phyloP scores from a whole-genome alignment of 2,113 vertebrate genomes.

The Gymnocephalus cernua region DNA sequence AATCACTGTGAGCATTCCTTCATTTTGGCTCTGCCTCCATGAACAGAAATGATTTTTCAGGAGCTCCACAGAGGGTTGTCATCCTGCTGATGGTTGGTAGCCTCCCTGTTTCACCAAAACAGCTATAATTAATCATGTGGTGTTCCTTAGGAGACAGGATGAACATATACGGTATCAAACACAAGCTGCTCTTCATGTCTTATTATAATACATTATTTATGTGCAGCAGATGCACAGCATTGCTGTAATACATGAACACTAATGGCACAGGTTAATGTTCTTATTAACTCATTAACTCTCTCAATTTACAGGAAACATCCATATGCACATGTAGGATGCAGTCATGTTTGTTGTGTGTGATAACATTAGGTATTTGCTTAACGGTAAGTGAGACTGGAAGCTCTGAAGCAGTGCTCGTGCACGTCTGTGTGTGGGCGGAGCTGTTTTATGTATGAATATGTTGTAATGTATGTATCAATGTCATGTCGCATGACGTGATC shows the following conservation, averaged over 20 bases:
- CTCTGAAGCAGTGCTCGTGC: too few species aligned
- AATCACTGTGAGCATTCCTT: conserved; percentile 56
- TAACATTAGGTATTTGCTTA: too few species aligned
- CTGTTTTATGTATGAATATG: too few species aligned
- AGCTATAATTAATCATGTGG: not conserved
- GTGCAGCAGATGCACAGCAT: not conserved
- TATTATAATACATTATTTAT: too few species aligned
- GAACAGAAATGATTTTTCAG: conserved; percentile 34
- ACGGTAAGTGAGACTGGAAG: too few species aligned
- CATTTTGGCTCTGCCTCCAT: conserved; percentile 5
- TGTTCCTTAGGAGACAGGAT: not conserved
- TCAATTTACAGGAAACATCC: too few species aligned
- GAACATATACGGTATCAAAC: conserved; percentile 1
- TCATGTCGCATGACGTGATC: not conserved
- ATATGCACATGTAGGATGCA: too few species aligned
- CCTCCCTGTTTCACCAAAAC: not conserved
- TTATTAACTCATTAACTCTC: not conserved
- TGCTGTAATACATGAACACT: not conserved
- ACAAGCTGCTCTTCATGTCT: not conserved
- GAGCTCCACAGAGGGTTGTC: not conserved
- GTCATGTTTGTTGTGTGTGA: too few species aligned
- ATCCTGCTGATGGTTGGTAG: not conserved
- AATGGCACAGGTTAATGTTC: not conserved
- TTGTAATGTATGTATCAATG: not conserved
- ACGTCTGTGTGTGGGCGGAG: too few species aligned